phyloP scores from a whole-genome alignment of 2,888 invertebrate genomes.

The Temnothorax unifasciatus region DNA sequence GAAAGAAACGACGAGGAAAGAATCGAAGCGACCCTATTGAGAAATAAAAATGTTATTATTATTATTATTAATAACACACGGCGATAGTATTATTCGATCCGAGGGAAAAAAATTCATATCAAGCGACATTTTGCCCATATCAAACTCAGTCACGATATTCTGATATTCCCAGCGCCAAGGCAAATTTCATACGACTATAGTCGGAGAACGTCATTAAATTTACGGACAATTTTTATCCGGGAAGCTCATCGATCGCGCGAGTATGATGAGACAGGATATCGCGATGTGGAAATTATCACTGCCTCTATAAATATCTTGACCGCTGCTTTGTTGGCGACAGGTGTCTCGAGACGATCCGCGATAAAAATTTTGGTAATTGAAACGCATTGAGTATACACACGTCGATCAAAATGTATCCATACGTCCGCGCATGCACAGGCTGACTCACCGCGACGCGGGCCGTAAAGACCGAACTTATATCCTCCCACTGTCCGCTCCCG shows the following conservation, averaged over 20 bases:
- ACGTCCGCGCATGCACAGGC: constrained; percentile 71
- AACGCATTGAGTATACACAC: constrained; percentile 76
- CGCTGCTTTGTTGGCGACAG: constrained; percentile 34
- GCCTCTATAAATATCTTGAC: constrained; percentile 30
- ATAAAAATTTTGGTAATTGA: constrained; percentile 62
- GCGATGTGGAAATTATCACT: constrained; percentile 43
- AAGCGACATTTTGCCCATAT: constrained; percentile 35
- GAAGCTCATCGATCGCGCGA: constrained; percentile 16
- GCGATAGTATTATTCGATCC: not conserved
- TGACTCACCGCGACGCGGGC: constrained; percentile 66
- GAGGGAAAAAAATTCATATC: constrained; percentile 44
- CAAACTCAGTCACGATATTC: constrained; percentile 37
- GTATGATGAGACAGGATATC: not conserved
- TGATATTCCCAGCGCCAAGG: not conserved
- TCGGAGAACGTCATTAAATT: not conserved
- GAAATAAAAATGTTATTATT: constrained; percentile 3
- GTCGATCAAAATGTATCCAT: constrained; percentile 66
- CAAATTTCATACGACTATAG: not conserved
- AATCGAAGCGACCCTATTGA: not conserved
- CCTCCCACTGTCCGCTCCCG: constrained; percentile 1
- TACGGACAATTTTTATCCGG: not conserved
- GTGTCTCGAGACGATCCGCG: constrained; percentile 70
- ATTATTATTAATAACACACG: not conserved
- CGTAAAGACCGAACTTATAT: constrained; percentile 5
- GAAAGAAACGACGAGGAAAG: not conserved